Conservation (phyloP, 2,797 vertebrate genomes). For the Kryptopterus vitreolus region DNA sequence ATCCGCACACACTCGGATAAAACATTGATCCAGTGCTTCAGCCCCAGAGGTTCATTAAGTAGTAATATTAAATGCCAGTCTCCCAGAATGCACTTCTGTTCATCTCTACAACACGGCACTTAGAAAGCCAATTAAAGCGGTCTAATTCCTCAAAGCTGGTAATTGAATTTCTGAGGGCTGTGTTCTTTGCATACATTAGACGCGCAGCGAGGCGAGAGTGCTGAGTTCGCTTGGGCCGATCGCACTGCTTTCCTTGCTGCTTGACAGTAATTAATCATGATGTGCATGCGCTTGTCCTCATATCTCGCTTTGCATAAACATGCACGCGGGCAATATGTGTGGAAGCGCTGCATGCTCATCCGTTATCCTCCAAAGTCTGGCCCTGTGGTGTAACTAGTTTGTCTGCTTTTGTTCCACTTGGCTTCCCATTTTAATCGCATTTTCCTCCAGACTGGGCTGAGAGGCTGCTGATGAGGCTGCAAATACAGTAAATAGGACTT, state of each 20-base stretch:
- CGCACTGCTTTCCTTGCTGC: constrained; percentile 54
- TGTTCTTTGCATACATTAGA: constrained; percentile 58
- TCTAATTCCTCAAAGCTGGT: constrained; percentile 75
- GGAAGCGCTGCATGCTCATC: constrained; percentile 62
- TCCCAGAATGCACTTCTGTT: constrained; percentile 62
- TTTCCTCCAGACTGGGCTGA: constrained; percentile 62
- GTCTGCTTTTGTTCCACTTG: constrained; percentile 60
- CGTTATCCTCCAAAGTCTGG: constrained; percentile 68
- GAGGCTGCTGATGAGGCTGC: constrained; percentile 61
- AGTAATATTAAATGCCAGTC: constrained; percentile 74
- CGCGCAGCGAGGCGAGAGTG: constrained; percentile 49
- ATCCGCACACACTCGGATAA: constrained; percentile 39
- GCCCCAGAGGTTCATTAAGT: constrained; percentile 72
- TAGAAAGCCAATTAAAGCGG: constrained; percentile 80
- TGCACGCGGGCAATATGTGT: constrained; percentile 47
- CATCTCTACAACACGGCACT: constrained; percentile 68
- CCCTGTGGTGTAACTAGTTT: constrained; percentile 63
- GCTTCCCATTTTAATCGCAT: constrained; percentile 66
- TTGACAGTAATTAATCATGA: constrained; percentile 73
- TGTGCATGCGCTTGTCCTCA: constrained; percentile 68
- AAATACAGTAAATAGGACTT: constrained; percentile 59
- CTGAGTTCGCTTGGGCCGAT: constrained; percentile 31
- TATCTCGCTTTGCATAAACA: constrained; percentile 50
- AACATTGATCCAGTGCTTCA: constrained; percentile 66
- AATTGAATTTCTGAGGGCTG: constrained; percentile 73